phyloP scores from a whole-genome alignment of 2,888 invertebrate species.

The Gastrophysa polygoni region DNA sequence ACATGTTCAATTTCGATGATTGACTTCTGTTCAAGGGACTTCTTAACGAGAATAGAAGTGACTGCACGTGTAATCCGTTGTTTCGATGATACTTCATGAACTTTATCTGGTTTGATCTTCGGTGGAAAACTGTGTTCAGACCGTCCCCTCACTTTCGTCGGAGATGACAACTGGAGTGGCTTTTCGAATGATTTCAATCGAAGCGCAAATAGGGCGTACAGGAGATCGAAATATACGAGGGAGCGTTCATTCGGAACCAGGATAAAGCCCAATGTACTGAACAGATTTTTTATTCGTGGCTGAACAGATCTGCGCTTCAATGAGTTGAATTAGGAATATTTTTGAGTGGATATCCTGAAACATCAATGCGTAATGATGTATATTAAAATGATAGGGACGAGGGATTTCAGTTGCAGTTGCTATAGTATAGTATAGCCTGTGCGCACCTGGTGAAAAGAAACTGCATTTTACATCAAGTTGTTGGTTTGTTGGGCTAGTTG shows the following conservation, averaged over 20 bases:
- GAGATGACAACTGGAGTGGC: constrained; percentile 54
- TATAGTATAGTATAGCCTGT: too few relatives aligned
- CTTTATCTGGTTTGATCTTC: constrained; percentile 52
- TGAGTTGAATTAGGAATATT: too few relatives aligned
- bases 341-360: too few relatives aligned
- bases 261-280: too few relatives aligned
- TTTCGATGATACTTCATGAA: constrained; percentile 44
- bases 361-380: too few relatives aligned
- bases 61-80: constrained; percentile 52
- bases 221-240: constrained; percentile 13
- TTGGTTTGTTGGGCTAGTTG: too few relatives aligned
- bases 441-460: too few relatives aligned
- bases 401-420: too few relatives aligned
- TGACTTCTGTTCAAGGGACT: constrained; percentile 32
- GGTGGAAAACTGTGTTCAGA: constrained; percentile 35
- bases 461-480: too few relatives aligned
- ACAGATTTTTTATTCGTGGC: too few relatives aligned
- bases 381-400: too few relatives aligned
- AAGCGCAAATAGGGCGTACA: constrained; percentile 52
- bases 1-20: constrained; percentile 34
- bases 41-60: constrained; percentile 30
- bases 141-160: constrained; percentile 39
- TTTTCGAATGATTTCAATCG: constrained; percentile 55
- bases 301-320: too few relatives aligned
- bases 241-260: not conserved